These are phyloP conservation scores for crab-eating macaque (Macaca fascicularis) DNA, from an alignment of 2,113 vertebrate species.

Conservation along the genomic window DNA sequence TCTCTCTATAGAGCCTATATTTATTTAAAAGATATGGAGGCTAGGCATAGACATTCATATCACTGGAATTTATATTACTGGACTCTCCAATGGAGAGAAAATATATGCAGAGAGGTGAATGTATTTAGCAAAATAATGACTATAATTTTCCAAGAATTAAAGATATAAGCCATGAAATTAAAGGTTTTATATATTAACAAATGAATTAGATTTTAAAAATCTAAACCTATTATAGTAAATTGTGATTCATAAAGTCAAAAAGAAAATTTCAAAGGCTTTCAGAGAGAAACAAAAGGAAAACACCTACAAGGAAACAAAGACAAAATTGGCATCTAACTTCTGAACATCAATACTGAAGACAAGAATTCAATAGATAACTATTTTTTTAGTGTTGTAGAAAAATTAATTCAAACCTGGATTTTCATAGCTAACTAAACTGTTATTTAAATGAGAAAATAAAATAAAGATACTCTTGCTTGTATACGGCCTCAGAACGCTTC, in stretches of 20 bases:
- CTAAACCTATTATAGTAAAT: neutral
- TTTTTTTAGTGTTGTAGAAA: neutral
- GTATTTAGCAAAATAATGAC: neutral
- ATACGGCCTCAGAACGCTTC: neutral
- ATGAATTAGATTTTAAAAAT: neutral
- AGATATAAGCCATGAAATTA: neutral
- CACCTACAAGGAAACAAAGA: neutral
- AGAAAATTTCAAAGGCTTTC: neutral
- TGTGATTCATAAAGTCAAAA: neutral
- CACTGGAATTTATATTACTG: neutral
- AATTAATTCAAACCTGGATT: neutral
- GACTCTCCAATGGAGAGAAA: neutral
- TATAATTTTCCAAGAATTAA: neutral
- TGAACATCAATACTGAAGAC: neutral
- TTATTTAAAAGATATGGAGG: neutral
- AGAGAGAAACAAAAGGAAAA: neutral
- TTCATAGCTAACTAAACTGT: conserved; percentile 2
- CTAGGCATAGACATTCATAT: neutral
- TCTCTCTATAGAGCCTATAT: neutral
- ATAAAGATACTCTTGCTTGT: neutral
- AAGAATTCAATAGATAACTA: neutral
- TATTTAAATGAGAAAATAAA: neutral
- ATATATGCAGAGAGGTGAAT: neutral
- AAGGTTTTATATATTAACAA: neutral
- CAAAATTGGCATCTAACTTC: neutral